Conservation (phyloP, 2,888 invertebrate species). For the Agriopis leucophaearia region DNA sequence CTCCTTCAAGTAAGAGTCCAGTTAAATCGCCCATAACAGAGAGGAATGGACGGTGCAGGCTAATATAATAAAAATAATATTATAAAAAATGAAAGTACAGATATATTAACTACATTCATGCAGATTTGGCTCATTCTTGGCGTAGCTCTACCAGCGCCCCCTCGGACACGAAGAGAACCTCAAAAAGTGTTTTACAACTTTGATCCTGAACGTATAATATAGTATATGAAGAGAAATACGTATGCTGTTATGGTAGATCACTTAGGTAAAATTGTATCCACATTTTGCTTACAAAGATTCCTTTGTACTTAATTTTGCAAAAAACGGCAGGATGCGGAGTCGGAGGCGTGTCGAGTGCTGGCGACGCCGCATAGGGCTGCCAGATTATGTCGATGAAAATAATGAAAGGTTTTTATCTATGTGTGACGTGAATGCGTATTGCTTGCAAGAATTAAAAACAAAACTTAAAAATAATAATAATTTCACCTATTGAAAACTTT, state of each 20-base stretch:
- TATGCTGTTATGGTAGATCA: conserved; percentile 30
- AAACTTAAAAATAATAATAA: neutral
- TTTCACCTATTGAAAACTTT: neutral
- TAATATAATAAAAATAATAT: no score
- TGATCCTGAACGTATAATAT: neutral
- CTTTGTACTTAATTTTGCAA: conserved; percentile 76
- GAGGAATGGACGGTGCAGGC: no score
- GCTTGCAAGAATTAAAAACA: neutral
- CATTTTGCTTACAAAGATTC: conserved; percentile 69
- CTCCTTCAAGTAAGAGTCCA: no score
- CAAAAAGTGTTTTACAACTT: neutral
- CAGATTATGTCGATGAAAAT: conserved; percentile 29
- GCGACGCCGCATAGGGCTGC: conserved; percentile 59
- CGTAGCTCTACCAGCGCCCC: neutral
- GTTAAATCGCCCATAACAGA: no score
- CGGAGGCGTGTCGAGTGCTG: conserved; percentile 76
- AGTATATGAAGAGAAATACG: neutral
- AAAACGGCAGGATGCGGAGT: conserved; percentile 80
- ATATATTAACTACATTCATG: no score
- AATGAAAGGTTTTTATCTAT: neutral
- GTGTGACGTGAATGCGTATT: neutral
- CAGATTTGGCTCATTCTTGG: neutral
- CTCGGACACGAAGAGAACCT: neutral
- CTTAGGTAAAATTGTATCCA: conserved; percentile 54
- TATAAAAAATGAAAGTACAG: no score